Base-by-base conservation (phyloP, 1,140 invertebrate species). In the Macrobrachium rosenbergii region DNA sequence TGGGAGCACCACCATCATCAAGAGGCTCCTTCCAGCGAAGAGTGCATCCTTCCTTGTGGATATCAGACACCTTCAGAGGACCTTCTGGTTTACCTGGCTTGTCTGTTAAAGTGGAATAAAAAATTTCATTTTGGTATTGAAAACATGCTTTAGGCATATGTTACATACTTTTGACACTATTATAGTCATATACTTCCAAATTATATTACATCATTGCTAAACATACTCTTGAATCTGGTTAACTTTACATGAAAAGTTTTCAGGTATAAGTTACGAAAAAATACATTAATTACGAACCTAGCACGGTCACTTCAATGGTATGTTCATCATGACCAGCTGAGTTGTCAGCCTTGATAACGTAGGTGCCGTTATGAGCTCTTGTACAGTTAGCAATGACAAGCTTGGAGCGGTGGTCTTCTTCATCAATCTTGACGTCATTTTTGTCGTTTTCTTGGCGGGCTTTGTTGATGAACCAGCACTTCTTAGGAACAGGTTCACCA, bases 51-150 rank as follows among this genome's bases (percentile, higher is more conserved):
- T 99, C 98, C 87, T 98, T 99, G 91, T 98, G 96, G 0, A 99
- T 94, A 91, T 99, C 97, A 0, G 94, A 94, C 3, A 98, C 97
- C 92, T 98, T 97, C 0, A 99, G 91, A 6, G 98, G 98, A 72
- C 98, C 98, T 93, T 98, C 97, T 0, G 98, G 98, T 90, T 96
- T 96, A 62, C 95, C 95, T 81, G 99, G 99, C 91, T 98, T 99
- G 91, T 90, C 84, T 90, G 88, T n/a, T 62, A 58, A n/a, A 72
- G 17, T 23, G 19, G 45, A 23, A 58, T 12, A 69, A 11, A 17
- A 45, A 17, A 23, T 87, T 17, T 87, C 21, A 16, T 17, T 23
- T 19, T 14, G 37, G 23, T 28, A 72, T 72, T 11, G 12, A 52
- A 52, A 52, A 10, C 52, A 8, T 12, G 0, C 6, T 8, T 12